phyloP scores from a whole-genome alignment of 2,797 vertebrate genomes.

The Rhabdomys pumilio region DNA sequence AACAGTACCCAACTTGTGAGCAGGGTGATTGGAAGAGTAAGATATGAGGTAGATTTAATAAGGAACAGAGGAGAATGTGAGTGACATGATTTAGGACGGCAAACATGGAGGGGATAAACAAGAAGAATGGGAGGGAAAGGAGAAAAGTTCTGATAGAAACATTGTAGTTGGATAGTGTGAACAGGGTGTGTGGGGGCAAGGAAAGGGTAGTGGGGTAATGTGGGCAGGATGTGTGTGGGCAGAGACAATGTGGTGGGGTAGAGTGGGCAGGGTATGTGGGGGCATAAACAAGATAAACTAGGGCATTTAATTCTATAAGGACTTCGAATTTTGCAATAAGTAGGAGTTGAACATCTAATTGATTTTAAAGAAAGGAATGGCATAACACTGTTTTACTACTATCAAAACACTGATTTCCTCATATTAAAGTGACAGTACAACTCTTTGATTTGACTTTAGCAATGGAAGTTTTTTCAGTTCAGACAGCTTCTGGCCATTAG shows the following conservation, averaged over 20 bases:
- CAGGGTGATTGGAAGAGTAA: background rate
- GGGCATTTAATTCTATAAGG: background rate
- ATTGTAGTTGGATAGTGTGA: too few species aligned
- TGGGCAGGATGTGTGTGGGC: too few species aligned
- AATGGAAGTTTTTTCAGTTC: background rate
- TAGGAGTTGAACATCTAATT: background rate
- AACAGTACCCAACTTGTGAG: background rate
- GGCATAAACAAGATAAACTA: background rate
- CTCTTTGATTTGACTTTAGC: background rate
- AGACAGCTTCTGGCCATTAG: background rate
- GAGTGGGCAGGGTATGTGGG: too few species aligned
- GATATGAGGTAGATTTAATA: background rate
- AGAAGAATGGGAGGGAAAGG: background rate
- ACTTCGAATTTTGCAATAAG: background rate
- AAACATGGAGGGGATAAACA: background rate
- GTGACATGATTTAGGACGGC: background rate
- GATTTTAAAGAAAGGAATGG: too few species aligned
- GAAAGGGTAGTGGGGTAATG: background rate
- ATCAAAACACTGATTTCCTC: background rate
- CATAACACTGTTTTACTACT: background rate
- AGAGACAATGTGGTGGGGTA: background rate
- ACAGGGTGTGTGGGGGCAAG: background rate
- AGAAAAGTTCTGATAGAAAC: too few species aligned
- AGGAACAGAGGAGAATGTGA: background rate
- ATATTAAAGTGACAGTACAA: background rate